These are phyloP conservation scores for Bagarius yarrelli DNA, from an alignment of 2,113 vertebrate genomes.

Conservation along the genomic window DNA sequence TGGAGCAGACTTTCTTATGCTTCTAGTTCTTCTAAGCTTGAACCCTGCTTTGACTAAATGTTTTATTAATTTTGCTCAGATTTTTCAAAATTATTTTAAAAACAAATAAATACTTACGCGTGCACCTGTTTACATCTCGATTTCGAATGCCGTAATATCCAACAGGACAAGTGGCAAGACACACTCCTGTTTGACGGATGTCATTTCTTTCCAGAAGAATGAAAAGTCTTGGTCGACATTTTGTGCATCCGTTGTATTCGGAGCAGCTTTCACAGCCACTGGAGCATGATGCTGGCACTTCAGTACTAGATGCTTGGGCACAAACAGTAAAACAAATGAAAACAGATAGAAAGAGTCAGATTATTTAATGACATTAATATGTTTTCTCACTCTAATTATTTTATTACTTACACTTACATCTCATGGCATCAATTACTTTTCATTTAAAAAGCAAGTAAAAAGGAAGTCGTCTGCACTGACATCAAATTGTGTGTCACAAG, in stretches of 20 bases:
- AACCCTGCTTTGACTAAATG: neutral
- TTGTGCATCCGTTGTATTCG: slow-evolving; percentile 94
- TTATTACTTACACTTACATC: neutral
- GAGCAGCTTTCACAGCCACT: slow-evolving; percentile 96
- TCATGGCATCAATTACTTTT: neutral
- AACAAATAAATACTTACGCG: slow-evolving; percentile 79
- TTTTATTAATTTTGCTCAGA: neutral
- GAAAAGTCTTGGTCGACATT: slow-evolving; percentile 93
- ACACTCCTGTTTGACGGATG: slow-evolving; percentile 91
- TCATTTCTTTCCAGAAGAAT: slow-evolving; percentile 95
- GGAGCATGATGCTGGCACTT: slow-evolving; percentile 85
- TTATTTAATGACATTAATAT: neutral
- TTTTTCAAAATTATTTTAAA: neutral
- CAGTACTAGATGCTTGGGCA: slow-evolving; percentile 80
- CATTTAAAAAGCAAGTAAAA: neutral
- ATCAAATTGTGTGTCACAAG: slow-evolving; percentile 27
- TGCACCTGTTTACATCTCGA: slow-evolving; percentile 96
- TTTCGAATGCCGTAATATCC: slow-evolving; percentile 95
- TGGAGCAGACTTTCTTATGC: neutral
- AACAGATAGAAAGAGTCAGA: neutral
- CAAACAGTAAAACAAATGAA: neutral
- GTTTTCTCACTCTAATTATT: neutral
- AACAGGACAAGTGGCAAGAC: slow-evolving; percentile 89
- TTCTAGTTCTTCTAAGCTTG: neutral
- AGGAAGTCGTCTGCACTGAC: neutral